phyloP scores from a whole-genome alignment of 1,140 invertebrate genomes.

The Frieseomelitta varia region DNA sequence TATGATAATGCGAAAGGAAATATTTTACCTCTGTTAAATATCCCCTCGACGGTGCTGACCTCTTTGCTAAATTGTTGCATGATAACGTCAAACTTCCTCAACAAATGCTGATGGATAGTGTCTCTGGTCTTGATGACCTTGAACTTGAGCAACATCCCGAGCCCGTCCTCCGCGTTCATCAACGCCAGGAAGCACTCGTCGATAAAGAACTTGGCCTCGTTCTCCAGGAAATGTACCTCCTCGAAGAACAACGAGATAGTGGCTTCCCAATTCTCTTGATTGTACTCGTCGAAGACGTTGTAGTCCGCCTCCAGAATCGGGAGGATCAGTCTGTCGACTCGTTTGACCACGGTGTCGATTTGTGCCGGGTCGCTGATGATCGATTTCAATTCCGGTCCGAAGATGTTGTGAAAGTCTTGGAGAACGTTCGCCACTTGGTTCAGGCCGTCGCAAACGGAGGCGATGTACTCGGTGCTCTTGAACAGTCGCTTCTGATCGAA shows the following conservation, averaged over 20 bases:
- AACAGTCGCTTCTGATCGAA: constrained; percentile 92
- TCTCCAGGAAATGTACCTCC: constrained; percentile 88
- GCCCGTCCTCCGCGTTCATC: constrained; percentile 90
- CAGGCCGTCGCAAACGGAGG: constrained; percentile 89
- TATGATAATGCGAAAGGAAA: background rate
- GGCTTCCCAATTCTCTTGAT: constrained; percentile 92
- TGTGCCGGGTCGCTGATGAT: constrained; percentile 92
- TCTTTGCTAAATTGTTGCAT: constrained; percentile 92
- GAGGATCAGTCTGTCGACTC: constrained; percentile 87
- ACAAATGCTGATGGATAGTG: constrained; percentile 87
- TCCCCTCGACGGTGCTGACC: constrained; percentile 86
- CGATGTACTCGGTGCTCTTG: constrained; percentile 91
- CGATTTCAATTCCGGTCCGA: constrained; percentile 92
- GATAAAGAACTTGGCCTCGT: constrained; percentile 92
- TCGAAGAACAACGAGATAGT: constrained; percentile 89
- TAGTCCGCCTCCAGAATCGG: constrained; percentile 90
- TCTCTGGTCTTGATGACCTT: constrained; percentile 89
- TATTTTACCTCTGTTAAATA: constrained; percentile 84
- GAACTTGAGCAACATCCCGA: constrained; percentile 91
- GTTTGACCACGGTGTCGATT: constrained; percentile 91
- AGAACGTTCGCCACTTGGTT: constrained; percentile 88
- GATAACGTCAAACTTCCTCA: constrained; percentile 92
- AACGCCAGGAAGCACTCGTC: constrained; percentile 90
- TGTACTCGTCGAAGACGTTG: constrained; percentile 89
- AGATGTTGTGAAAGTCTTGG: constrained; percentile 94